Evolutionary conservation across 2,797 vertebrate species (phyloP), one percentile per base, ranked within the genome.

Genomic region (Taenioides sp.): DNA sequence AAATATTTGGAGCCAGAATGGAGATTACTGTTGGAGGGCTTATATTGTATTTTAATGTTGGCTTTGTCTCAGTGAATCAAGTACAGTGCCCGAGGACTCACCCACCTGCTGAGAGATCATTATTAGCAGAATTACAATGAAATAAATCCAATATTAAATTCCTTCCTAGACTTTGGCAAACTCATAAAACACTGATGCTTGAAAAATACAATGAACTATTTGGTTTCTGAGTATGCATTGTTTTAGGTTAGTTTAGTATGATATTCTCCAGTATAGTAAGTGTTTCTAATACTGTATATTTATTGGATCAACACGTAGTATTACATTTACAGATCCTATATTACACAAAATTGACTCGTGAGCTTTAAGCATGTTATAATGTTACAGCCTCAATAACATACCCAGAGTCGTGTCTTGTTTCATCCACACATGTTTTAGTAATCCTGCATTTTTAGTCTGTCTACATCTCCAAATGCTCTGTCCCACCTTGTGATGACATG

Each of bases 11-110:
- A 5, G 60, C 60, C 60, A 62, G 28, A 62, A 62, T 20, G 60
- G 18, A 62, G 10, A 58, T 5, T 12, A 28, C 18, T 54, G 58
- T 63, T 40, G 61, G n/a, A 23, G 63, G 55, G 77, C 65, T 67
- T 70, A 54, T 31, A 58, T 18, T 63, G 65, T 82, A 78, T 74
- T 71, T 79, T 68, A 69, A 63, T 43, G 60, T 62, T 1, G 22
- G 59, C n/a, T 22, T 67, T 69, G 60, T 69, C 59, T 0, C 9
- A 52, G 49, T 71, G 52, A 72, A 67, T 73, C 67, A 69, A 49
- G 67, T 50, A 68, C 2, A 27, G 60, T 23, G 73, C 73, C 61
- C 67, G 49, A 7, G 75, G 64, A 71, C 1, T 16, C 27, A n/a
- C 65, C 65, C 5, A 66, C 58, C 72, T 72, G 57, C 73, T 49